Conservation (phyloP, 2,888 invertebrate genomes). For the Gari tellinella region DNA sequence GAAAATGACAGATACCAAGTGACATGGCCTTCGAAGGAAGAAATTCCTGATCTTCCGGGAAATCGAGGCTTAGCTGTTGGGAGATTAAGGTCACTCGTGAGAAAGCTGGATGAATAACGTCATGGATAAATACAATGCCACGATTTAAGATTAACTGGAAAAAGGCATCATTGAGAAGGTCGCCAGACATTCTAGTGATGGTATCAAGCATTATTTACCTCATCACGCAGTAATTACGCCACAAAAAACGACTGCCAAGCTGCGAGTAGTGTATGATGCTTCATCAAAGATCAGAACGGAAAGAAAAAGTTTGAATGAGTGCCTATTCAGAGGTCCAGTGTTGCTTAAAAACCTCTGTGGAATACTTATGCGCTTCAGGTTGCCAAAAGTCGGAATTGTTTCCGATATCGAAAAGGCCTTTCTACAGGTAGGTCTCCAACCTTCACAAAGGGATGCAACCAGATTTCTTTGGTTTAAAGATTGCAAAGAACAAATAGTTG, state of each 20-base stretch:
- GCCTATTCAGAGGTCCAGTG: conserved; percentile 23
- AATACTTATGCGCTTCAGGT: too few relatives aligned
- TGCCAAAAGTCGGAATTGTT: too few relatives aligned
- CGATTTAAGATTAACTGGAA: conserved; percentile 15
- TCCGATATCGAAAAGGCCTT: conserved; percentile 23
- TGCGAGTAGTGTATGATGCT: conserved; percentile 27
- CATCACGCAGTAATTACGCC: conserved; percentile 22
- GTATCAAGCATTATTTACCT: conserved; percentile 16
- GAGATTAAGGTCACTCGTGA: conserved; percentile 9
- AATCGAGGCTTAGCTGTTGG: conserved; percentile 29
- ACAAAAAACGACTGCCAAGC: conserved; percentile 12
- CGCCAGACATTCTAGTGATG: not conserved
- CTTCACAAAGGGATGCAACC: conserved; percentile 18
- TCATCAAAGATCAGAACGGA: conserved; percentile 13
- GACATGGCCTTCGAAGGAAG: conserved; percentile 22
- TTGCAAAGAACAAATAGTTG: not conserved
- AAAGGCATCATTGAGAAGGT: conserved; percentile 23
- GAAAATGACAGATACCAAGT: conserved; percentile 22
- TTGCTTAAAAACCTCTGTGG: conserved; percentile 19
- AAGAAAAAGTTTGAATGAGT: conserved; percentile 24
- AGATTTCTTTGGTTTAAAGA: conserved; percentile 29
- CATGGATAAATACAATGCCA: conserved; percentile 7
- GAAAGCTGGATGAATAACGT: conserved; percentile 14
- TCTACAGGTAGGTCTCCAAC: conserved; percentile 15
- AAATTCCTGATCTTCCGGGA: conserved; percentile 12